Evolutionary conservation across 1,140 invertebrate genomes (phyloP).

Genomic region (Megalopta genalis): DNA sequence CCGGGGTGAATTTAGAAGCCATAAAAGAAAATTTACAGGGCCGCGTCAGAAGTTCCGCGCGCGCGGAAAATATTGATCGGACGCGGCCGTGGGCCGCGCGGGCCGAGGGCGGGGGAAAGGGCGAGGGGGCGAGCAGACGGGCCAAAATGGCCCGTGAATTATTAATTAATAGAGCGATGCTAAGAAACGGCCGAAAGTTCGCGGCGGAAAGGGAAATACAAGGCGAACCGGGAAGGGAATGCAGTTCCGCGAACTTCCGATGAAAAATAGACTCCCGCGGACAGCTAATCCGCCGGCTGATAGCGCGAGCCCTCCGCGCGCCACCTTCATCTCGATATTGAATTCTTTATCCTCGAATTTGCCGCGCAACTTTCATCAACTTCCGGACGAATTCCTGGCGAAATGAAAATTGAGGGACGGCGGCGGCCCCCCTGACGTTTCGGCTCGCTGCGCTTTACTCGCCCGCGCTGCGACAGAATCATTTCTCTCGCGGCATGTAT

Average conservation of each 20-base stretch:
- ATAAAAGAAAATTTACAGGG: constrained; percentile 35
- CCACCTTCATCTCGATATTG: constrained; percentile 13
- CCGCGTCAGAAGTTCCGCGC: constrained; percentile 7
- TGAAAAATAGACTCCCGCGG: constrained; percentile 43
- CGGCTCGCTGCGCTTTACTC: too few species aligned
- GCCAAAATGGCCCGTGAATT: constrained; percentile 35
- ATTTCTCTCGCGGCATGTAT: too few species aligned
- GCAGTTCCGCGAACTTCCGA: constrained; percentile 26
- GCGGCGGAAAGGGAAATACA: neutral
- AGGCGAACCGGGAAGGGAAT: neutral
- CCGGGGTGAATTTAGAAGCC: neutral
- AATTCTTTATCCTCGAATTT: constrained; percentile 31
- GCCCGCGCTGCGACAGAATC: too few species aligned
- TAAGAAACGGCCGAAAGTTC: constrained; percentile 31
- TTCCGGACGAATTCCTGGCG: neutral
- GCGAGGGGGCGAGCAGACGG: too few species aligned
- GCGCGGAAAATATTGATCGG: constrained; percentile 13
- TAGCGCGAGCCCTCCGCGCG: neutral
- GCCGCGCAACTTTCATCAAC: constrained; percentile 30
- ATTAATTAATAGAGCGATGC: constrained; percentile 47
- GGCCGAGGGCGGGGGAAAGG: neutral
- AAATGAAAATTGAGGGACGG: too few species aligned
- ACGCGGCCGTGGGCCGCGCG: too few species aligned
- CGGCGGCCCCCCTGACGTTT: too few species aligned
- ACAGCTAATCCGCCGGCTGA: constrained; percentile 36